These are phyloP conservation scores for Micrastur ruficollis DNA, from an alignment of 2,797 vertebrate genomes.

Conservation along the genomic window DNA sequence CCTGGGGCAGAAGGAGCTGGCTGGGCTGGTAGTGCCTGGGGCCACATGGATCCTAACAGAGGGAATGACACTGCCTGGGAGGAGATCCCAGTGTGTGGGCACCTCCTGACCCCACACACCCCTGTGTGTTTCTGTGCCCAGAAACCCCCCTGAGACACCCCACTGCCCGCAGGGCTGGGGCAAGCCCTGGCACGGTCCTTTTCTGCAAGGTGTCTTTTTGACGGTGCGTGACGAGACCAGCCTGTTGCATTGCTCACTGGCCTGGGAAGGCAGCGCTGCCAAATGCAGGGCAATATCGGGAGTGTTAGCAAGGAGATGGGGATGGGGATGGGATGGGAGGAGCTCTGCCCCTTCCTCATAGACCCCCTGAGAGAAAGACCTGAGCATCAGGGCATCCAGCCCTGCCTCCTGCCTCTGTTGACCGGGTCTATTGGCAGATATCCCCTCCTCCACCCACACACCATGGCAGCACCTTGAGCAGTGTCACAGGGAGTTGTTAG, in stretches of 20 bases:
- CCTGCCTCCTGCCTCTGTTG: background rate
- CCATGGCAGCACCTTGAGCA: background rate
- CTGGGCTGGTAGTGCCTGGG: background rate
- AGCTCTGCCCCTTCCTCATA: background rate
- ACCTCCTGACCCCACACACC: background rate
- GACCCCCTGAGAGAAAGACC: background rate
- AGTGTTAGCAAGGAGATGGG: too few species aligned
- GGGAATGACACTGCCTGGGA: background rate
- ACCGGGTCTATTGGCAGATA: rapidly evolving
- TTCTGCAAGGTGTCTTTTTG: background rate
- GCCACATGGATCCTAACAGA: background rate
- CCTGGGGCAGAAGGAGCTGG: background rate
- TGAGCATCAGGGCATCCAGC: background rate
- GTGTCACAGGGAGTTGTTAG: background rate
- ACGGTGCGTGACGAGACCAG: background rate
- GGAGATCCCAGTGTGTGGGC: rapidly evolving
- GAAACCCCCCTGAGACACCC: rapidly evolving
- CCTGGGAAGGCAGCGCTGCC: background rate
- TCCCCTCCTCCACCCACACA: background rate
- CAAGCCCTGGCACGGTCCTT: background rate
- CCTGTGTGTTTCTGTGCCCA: background rate
- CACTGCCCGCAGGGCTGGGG: rapidly evolving
- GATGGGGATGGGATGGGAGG: background rate
- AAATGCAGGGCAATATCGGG: rapidly evolving
- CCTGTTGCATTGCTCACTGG: background rate